Evolutionary conservation across 2,797 vertebrate species (phyloP).

Genomic region (Brotula barbata): DNA sequence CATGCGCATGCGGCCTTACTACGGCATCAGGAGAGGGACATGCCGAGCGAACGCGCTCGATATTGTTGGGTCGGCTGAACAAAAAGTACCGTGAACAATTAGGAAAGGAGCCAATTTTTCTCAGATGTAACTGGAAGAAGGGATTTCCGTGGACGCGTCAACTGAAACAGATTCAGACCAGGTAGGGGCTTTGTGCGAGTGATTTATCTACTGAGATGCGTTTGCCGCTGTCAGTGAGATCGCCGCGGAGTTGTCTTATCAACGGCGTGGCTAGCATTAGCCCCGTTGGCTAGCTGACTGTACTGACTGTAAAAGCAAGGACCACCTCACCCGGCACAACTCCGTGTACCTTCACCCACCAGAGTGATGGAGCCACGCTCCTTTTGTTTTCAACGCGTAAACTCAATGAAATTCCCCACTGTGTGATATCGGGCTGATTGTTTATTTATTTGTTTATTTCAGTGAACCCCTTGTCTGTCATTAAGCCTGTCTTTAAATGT

Average conservation of each 20-base stretch:
- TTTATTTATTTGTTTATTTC: no score
- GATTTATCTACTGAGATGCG: neutral
- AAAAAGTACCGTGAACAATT: conserved; percentile 43
- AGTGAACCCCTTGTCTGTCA: neutral
- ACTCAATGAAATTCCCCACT: neutral
- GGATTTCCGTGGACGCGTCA: neutral
- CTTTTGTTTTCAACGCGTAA: no score
- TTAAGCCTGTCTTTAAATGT: conserved; percentile 10
- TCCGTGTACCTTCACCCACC: neutral
- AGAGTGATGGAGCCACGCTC: neutral
- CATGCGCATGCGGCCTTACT: conserved; percentile 20
- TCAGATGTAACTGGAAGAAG: conserved; percentile 24
- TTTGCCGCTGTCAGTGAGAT: conserved; percentile 29
- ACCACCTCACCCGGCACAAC: conserved; percentile 7
- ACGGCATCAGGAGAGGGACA: conserved; percentile 56
- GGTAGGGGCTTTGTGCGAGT: conserved; percentile 46
- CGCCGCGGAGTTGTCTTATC: conserved; percentile 50
- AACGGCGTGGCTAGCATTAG: conserved; percentile 60
- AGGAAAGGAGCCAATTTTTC: conserved; percentile 35
- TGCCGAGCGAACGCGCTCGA: conserved; percentile 18
- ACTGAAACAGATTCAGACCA: conserved; percentile 16
- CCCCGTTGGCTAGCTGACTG: conserved; percentile 33
- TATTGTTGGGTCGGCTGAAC: conserved; percentile 47
- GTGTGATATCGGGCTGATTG: neutral
- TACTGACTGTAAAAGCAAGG: neutral